A percentile compares a stretch with the other conserved stretches of the same genome.
Conservation (phyloP, 1,140 invertebrate species). For the Dreissena rostriformis region DNA sequence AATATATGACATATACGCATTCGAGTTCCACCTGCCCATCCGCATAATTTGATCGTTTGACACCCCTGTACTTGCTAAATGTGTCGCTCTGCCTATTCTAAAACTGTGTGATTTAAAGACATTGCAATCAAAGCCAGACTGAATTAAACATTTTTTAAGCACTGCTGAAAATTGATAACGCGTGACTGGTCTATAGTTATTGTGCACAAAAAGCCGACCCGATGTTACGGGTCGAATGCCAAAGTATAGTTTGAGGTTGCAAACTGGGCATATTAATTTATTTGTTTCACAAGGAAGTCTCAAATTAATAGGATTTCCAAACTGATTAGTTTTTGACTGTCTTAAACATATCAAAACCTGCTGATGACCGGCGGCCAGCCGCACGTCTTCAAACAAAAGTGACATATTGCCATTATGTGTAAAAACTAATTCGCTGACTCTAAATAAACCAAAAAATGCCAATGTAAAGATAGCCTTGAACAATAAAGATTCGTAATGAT, state of each 20-base stretch:
- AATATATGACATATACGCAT: constrained; percentile 3
- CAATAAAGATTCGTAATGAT: neutral
- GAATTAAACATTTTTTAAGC: neutral
- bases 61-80: constrained; percentile 12
- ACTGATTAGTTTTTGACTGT: constrained; percentile 1
- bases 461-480: neutral
- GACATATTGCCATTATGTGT: neutral
- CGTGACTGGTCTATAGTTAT: neutral
- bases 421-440: constrained; percentile 4
- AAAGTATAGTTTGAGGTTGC: constrained; percentile 5
- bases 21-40: constrained; percentile 4
- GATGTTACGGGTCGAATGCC: neutral
- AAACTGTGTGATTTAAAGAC: constrained; percentile 3
- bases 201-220: neutral
- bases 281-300: constrained; percentile 3
- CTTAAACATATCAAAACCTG: neutral
- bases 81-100: constrained; percentile 10
- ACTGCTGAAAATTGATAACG: constrained; percentile 21
- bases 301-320: neutral
- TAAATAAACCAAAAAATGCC: constrained; percentile 13
- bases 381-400: neutral
- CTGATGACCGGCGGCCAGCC: neutral
- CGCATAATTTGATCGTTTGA: neutral
- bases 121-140: neutral
- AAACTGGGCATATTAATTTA: neutral